These are phyloP conservation scores for Sarcophaga carnaria DNA, from an alignment of 2,888 invertebrate species.

Conservation along the genomic window DNA sequence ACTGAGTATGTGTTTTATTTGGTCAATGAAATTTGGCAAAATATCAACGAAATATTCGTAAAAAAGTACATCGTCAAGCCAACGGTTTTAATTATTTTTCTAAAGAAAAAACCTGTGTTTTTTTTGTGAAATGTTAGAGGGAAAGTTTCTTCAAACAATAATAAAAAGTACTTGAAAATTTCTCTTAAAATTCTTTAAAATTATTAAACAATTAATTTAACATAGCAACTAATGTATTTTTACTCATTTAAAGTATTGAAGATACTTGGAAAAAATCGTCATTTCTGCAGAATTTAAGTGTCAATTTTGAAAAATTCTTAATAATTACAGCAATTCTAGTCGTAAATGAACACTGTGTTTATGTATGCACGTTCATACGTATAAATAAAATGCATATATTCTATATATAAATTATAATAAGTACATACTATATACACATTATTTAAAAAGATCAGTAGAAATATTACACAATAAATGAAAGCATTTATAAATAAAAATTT, in stretches of 20 bases:
- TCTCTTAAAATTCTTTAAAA: not conserved
- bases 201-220: not conserved
- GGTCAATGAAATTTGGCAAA: constrained; percentile 62
- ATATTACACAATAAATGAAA: not conserved
- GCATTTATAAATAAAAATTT: not conserved
- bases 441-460: not conserved
- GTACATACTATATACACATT: too few relatives aligned
- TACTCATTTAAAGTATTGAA: not conserved
- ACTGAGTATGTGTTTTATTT: constrained; percentile 31
- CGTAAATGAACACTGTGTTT: constrained; percentile 17
- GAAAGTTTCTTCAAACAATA: not conserved
- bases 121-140: not conserved
- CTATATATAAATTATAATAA: too few relatives aligned
- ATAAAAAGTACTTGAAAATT: not conserved
- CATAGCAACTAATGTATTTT: not conserved
- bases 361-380: too few relatives aligned
- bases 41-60: constrained; percentile 33
- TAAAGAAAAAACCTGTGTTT: not conserved
- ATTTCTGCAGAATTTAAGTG: not conserved
- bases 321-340: constrained; percentile 38
- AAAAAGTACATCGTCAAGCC: not conserved
- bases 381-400: too few relatives aligned
- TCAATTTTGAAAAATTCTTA: constrained; percentile 27
- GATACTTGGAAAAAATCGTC: not conserved
- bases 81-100: too few relatives aligned